Evolutionary conservation across 2,797 vertebrate genomes (phyloP).

Genomic region (Remorina albescens): DNA sequence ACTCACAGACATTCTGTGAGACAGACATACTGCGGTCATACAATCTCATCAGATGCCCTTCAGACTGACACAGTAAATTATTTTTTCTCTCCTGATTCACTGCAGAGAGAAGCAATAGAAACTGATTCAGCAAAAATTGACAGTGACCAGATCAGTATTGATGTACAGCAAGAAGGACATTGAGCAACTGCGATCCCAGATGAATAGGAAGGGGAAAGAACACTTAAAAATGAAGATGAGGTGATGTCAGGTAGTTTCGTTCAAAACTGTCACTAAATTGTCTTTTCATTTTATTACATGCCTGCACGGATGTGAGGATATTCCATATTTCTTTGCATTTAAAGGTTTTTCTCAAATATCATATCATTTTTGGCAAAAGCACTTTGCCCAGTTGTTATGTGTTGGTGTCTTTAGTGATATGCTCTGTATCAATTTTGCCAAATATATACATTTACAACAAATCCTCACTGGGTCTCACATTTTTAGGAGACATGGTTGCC

Average conservation of each 20-base stretch:
- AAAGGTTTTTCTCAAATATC: not conserved
- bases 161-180: constrained; percentile 49
- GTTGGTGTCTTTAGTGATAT: not conserved
- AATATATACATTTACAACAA: not conserved
- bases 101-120: constrained; percentile 49
- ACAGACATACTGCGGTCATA: constrained; percentile 33
- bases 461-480: not conserved
- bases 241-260: not conserved
- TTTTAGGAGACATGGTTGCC: too few relatives aligned
- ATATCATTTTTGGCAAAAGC: not conserved
- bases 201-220: not conserved
- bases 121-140: constrained; percentile 51
- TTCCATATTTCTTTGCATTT: not conserved
- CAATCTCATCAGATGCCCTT: constrained; percentile 45
- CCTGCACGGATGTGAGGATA: too few relatives aligned
- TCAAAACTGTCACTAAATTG: not conserved
- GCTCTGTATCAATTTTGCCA: too few relatives aligned
- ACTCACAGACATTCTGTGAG: constrained; percentile 43
- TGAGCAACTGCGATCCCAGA: constrained; percentile 25
- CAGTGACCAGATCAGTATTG: constrained; percentile 31
- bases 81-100: constrained; percentile 47
- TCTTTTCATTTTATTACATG: not conserved
- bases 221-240: not conserved
- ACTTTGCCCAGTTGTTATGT: not conserved
- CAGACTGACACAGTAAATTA: constrained; percentile 47